These are phyloP conservation scores for Carapus acus DNA, from an alignment of 2,797 vertebrate species.

Conservation along the genomic window DNA sequence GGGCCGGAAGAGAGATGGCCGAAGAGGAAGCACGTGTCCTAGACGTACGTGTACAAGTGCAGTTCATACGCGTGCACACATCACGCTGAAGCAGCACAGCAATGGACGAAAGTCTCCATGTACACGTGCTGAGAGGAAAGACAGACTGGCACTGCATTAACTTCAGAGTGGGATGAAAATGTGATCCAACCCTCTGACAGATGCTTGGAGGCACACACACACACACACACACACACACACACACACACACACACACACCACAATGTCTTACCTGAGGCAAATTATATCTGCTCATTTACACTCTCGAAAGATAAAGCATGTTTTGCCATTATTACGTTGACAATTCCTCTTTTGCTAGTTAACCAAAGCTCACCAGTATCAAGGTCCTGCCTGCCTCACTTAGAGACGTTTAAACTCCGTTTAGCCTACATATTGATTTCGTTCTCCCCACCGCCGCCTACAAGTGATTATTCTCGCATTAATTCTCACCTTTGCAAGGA, in stretches of 20 bases:
- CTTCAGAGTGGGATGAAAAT: not conserved
- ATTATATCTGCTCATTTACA: no score
- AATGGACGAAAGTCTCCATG: not conserved
- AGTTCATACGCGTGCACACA: constrained; percentile 11
- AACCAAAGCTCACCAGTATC: constrained; percentile 9
- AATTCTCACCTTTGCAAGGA: constrained; percentile 19
- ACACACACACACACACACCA: not conserved
- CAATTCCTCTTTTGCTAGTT: no score
- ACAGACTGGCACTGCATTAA: not conserved
- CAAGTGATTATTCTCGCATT: constrained; percentile 27
- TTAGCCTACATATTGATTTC: constrained; percentile 37
- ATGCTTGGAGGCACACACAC: no score
- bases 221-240: constrained; percentile 1
- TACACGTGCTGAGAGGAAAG: not conserved
- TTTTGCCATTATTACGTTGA: no score
- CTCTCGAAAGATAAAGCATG: no score
- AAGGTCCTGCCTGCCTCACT: constrained; percentile 22
- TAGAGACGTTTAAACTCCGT: constrained; percentile 27
- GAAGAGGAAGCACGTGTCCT: constrained; percentile 26
- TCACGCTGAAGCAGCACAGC: constrained; percentile 4
- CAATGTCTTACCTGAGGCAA: not conserved
- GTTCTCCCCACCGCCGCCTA: constrained; percentile 10
- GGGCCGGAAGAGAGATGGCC: constrained; percentile 26
- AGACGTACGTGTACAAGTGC: constrained; percentile 24
- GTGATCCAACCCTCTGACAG: no score